Evolutionary conservation across 2,113 vertebrate genomes (phyloP).

Genomic region (Telmatochromis sp.): DNA sequence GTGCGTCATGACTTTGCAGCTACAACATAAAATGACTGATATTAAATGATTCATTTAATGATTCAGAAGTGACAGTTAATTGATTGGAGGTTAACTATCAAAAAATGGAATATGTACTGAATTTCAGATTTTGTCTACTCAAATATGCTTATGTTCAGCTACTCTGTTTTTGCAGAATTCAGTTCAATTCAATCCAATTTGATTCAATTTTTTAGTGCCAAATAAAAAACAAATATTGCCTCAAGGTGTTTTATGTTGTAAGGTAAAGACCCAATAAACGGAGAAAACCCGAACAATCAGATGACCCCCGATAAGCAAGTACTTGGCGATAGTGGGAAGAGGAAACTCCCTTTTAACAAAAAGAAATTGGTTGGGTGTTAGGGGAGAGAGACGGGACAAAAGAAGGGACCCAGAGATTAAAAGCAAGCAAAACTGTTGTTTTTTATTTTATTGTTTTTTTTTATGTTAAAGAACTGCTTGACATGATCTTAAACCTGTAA

Average conservation of each 20-base stretch:
- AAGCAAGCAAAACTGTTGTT: not conserved
- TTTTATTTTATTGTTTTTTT: not conserved
- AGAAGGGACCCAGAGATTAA: not conserved
- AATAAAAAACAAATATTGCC: not conserved
- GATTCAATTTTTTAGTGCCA: not conserved
- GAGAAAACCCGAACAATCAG: not conserved
- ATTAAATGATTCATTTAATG: not conserved
- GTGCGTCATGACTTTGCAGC: not conserved
- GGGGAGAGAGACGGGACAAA: not conserved
- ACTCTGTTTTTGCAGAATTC: not conserved
- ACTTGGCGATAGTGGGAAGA: not conserved
- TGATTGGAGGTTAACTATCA: not conserved
- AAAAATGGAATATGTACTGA: not conserved
- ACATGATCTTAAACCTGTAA: not conserved
- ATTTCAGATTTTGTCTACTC: not conserved
- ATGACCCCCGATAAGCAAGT: not conserved
- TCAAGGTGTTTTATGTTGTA: not conserved
- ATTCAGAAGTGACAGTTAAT: not conserved
- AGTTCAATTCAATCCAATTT: not conserved
- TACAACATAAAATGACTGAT: not conserved
- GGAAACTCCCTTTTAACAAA: not conserved
- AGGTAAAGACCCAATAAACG: not conserved
- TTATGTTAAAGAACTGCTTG: not conserved
- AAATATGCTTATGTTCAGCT: not conserved
- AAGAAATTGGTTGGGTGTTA: not conserved